phyloP scores from a whole-genome alignment of 2,888 invertebrate genomes.

The Trichacis sp. region DNA sequence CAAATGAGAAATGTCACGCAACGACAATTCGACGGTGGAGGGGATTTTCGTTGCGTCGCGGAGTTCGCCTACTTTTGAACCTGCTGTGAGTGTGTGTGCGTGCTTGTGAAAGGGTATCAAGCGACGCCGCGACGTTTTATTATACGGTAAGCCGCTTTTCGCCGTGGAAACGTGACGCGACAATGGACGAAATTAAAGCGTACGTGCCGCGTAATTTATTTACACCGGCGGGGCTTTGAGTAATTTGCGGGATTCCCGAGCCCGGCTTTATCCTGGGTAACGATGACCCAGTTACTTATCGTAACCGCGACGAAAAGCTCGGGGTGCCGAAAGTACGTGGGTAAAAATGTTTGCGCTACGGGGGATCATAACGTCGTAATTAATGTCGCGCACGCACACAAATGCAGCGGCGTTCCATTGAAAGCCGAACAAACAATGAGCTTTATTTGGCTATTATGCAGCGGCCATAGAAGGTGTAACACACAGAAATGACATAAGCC shows the following conservation, averaged over 20 bases:
- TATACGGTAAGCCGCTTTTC: slow-evolving; percentile 33
- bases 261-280: too few species aligned
- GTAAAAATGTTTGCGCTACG: too few species aligned
- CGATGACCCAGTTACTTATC: too few species aligned
- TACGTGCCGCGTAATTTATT: slow-evolving; percentile 17
- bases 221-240: slow-evolving; percentile 21
- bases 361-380: slow-evolving; percentile 31
- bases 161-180: slow-evolving; percentile 19
- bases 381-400: slow-evolving; percentile 31
- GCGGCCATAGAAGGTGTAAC: slow-evolving; percentile 19
- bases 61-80: too few species aligned
- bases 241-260: slow-evolving; percentile 26
- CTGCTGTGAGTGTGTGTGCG: too few species aligned
- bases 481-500: slow-evolving; percentile 6
- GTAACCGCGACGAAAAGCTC: too few species aligned
- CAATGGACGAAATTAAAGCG: slow-evolving; percentile 28
- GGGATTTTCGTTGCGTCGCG: too few species aligned
- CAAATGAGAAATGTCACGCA: too few species aligned
- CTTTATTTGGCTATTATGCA: slow-evolving; percentile 32
- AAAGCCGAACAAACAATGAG: slow-evolving; percentile 34
- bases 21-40: too few species aligned
- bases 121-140: slow-evolving; percentile 35
- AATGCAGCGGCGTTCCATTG: slow-evolving; percentile 31
- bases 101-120: too few species aligned
- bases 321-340: too few species aligned